Base-by-base conservation (phyloP, 2,888 invertebrate genomes). In the Fabriciana adippe region DNA sequence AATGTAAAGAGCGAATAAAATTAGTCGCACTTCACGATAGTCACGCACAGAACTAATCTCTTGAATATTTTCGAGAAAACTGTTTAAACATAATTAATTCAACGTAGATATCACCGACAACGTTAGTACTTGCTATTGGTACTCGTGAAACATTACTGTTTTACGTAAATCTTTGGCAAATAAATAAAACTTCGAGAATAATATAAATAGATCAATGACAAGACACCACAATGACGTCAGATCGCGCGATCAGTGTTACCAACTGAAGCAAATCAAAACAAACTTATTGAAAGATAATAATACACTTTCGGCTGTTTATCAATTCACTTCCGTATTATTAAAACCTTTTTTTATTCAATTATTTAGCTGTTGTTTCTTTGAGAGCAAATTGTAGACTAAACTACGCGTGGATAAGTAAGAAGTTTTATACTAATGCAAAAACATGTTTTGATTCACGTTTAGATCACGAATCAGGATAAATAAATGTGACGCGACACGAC, bases 201-300 rank as follows among this genome's bases (percentile, higher is more conserved):
- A 80, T 78, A 84, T 79, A 87, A 84, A 85, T 88, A 88, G 85
- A 86, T 83, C 84, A 80, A 82, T 84, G 85, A 86, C 86, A 85
- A 76, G 6, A 55, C 16, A 73, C 53, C 66, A 61, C 69, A 67
- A 64, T 88, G 87, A 90, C 90, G 89, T 89, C 79, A 85, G 83
- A 89, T 90, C 90, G 83, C 74, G 79, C 83, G 87, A 90, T 89
- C 82, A 80, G 74, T 76, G 72, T 72, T 85, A 74, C 87, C 89
- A 87, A 87, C 80, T 26, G 76, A 26, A 80, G 71, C 67, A 73
- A 76, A 83, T 77, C 79, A 84, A 79, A 83, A 82, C 79, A 84
- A 82, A 81, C 72, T 68, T 71, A 69, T 66, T 51, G 67, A 41
- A 41, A 41, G 35, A 41, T 41, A 41, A 41, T 11, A 41, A 35